These are phyloP conservation scores for Syngnathus rostellatus DNA, from an alignment of 2,797 vertebrate genomes.

Conservation along the genomic window DNA sequence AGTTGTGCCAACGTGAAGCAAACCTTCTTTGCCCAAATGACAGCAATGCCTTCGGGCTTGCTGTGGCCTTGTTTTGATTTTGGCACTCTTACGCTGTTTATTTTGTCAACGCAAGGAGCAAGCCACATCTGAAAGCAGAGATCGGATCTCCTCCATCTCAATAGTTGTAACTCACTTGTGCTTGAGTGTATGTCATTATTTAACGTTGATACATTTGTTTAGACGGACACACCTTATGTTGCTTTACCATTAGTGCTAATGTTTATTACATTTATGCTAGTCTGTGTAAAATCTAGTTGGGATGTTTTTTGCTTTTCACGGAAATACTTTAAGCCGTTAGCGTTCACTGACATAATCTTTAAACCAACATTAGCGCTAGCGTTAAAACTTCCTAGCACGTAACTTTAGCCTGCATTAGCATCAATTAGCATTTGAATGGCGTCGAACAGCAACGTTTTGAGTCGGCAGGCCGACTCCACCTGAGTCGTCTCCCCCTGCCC, in stretches of 20 bases:
- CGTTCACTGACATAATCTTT: neutral
- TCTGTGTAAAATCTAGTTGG: too few species aligned
- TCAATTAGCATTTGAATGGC: constrained; percentile 15
- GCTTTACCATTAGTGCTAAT: neutral
- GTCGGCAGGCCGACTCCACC: neutral
- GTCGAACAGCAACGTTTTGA: neutral
- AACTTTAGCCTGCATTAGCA: constrained; percentile 1
- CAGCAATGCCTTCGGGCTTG: too few species aligned
- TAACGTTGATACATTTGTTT: neutral
- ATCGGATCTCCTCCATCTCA: neutral
- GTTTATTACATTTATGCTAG: too few species aligned
- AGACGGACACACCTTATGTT: neutral
- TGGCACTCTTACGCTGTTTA: neutral
- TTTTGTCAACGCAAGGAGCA: neutral
- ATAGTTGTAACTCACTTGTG: neutral
- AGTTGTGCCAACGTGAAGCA: constrained; percentile 1
- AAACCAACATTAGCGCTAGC: neutral
- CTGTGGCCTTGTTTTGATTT: neutral
- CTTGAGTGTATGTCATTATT: neutral
- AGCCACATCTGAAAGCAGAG: neutral
- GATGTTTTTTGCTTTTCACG: too few species aligned
- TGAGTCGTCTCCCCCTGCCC: constrained; percentile 1
- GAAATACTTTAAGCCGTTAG: too few species aligned
- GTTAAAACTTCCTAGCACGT: neutral
- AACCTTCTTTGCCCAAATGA: neutral